A percentile compares a stretch with the other conserved stretches of the same genome.
Conservation (phyloP, 2,888 invertebrate genomes). For the Uropetala carovei region DNA sequence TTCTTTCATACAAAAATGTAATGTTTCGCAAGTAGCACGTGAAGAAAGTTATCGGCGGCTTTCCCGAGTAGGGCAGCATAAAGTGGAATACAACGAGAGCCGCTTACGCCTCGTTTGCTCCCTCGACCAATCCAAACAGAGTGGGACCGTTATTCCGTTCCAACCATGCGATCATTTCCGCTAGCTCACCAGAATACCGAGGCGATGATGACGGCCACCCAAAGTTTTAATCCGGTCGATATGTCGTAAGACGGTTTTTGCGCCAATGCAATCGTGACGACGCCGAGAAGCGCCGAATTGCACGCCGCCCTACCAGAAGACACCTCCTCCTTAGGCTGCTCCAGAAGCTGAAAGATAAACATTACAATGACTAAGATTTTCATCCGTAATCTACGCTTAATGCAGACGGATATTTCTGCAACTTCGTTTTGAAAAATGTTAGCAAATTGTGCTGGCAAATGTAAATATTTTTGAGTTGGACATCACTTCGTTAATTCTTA, state of each 20-base stretch:
- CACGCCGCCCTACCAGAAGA: conserved; percentile 27
- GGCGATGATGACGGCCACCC: conserved; percentile 42
- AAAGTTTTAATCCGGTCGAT: conserved; percentile 8
- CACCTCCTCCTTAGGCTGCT: conserved; percentile 50
- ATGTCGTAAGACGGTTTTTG: conserved; percentile 9
- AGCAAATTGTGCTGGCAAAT: too few relatives aligned
- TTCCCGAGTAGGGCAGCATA: background rate
- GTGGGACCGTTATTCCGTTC: background rate
- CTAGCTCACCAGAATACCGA: conserved; percentile 48
- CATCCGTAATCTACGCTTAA: too few relatives aligned
- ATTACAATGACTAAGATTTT: too few relatives aligned
- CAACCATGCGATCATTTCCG: background rate
- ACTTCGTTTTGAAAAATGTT: too few relatives aligned
- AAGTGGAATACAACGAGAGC: background rate
- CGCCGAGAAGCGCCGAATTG: conserved; percentile 44
- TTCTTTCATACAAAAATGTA: too few relatives aligned
- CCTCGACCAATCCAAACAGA: background rate
- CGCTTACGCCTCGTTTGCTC: background rate
- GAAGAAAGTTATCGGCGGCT: background rate
- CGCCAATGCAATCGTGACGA: conserved; percentile 43
- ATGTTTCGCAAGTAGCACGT: too few relatives aligned
- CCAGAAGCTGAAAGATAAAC: conserved; percentile 27
- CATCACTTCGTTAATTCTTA: too few relatives aligned
- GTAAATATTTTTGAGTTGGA: too few relatives aligned
- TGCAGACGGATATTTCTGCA: too few relatives aligned